Evolutionary conservation across 1,140 invertebrate species (phyloP), one percentile per base, ranked within the genome.

Genomic region (Chironomus striatipennis): DNA sequence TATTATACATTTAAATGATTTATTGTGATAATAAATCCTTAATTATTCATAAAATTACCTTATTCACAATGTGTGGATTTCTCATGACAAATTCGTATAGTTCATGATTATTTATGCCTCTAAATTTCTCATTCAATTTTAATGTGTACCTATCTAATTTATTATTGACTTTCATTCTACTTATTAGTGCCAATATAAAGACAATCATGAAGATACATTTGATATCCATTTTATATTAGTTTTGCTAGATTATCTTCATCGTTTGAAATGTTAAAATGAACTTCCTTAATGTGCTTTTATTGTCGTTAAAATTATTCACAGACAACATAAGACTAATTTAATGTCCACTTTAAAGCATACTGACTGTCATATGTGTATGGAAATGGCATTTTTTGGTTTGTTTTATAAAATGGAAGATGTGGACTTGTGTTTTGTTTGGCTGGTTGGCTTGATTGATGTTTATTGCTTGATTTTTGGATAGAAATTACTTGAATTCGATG

Each of bases 31-130:
- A 57, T 57, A 57, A 57, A 57, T 57, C 47, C n/a, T 70, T 70
- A 70, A 70, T 70, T 70, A 70, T 70, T 70, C 65, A 70, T 70
- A 9, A 21, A 18, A 20, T 20, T 18, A 70, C 65, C 65, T 70
- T 70, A 12, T 70, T 70, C 6, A 70, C n/a, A 70, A 18, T 18
- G 6, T 70, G 17, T 20, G 65, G 65, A 70, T 70, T 70, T 21
- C 20, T 70, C 17, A 70, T 21, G 17, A 70, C 65, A 70, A 70
- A 70, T 70, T 70, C 65, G 20, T 20, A 70, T 10, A 70, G 65
- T 20, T 70, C 15, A 70, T 21, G 65, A 70, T 18, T 70, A 21
- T 70, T 70, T 70, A 70, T 21, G 18, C 10, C 17, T 18, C 10
- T 9, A 20, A 70, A 70, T 18, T 70, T 9, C 10, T 70, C 17